These are phyloP conservation scores for Symphodus melops DNA, from an alignment of 2,113 vertebrate species.

Conservation along the genomic window DNA sequence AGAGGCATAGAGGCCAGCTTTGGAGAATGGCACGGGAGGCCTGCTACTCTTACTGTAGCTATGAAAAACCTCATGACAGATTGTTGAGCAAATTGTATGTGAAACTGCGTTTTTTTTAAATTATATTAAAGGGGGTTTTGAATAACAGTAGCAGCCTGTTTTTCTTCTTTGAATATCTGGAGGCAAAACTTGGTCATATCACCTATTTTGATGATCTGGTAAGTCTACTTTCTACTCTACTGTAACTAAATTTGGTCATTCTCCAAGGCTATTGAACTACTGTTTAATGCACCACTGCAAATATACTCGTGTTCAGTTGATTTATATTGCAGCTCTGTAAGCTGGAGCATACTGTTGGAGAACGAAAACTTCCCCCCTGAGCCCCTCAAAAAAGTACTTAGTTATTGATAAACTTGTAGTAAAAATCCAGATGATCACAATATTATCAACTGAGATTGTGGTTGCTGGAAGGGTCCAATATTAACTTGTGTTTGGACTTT, in stretches of 20 bases:
- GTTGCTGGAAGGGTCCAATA: not conserved
- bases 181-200: constrained; percentile 20
- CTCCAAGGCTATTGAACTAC: constrained; percentile 30
- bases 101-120: not conserved
- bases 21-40: not conserved
- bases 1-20: constrained; percentile 30
- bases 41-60: constrained; percentile 1
- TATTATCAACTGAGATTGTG: not conserved
- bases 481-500: not conserved
- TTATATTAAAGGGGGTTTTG: not conserved
- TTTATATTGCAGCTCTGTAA: constrained; percentile 35
- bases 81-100: constrained; percentile 3
- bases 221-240: constrained; percentile 32
- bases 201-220: constrained; percentile 28
- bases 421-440: constrained; percentile 24
- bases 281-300: constrained; percentile 47
- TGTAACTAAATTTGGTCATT: constrained; percentile 46
- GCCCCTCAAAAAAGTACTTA: no score
- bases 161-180: constrained; percentile 1
- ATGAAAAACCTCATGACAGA: not conserved
- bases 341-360: not conserved
- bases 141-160: constrained; percentile 5
- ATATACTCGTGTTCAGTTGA: constrained; percentile 37
- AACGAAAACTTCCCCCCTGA: not conserved
- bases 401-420: not conserved